Percentiles rank a stretch among this genome's conserved stretches.
phyloP scores from a whole-genome alignment of 2,888 invertebrate species.

The Beris morrisii region DNA sequence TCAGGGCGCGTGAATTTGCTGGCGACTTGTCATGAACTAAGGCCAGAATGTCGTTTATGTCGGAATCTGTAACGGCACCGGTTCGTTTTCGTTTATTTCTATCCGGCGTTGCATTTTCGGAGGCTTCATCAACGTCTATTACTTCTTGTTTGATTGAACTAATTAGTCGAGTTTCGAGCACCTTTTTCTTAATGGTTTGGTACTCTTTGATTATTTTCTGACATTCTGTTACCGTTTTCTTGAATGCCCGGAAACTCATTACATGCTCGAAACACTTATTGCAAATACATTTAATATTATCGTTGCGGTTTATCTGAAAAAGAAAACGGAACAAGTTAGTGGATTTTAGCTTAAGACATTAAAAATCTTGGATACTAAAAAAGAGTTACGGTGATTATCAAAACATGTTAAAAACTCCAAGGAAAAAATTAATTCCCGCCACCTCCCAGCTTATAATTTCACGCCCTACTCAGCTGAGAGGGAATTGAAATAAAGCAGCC shows the following conservation, averaged over 20 bases:
- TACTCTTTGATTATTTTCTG: conserved; percentile 34
- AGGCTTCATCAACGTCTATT: conserved; percentile 28
- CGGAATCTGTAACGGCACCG: conserved; percentile 32
- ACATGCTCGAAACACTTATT: conserved; percentile 34
- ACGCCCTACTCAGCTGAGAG: no score
- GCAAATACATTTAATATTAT: conserved; percentile 29
- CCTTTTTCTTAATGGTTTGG: conserved; percentile 30
- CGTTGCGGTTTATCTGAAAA: conserved; percentile 24
- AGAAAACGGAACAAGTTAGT: neutral
- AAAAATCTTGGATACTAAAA: no score
- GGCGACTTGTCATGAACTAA: conserved; percentile 31
- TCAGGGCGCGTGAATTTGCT: neutral
- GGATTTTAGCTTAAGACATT: no score
- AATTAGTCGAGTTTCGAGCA: conserved; percentile 12
- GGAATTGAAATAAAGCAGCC: no score
- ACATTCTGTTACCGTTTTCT: conserved; percentile 34
- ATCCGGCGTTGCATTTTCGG: neutral
- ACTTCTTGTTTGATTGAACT: conserved; percentile 31
- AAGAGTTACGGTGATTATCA: no score
- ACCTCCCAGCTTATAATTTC: no score
- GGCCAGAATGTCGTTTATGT: conserved; percentile 34
- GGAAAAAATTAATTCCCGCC: no score
- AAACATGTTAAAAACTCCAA: no score
- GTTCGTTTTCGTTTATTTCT: conserved; percentile 7
- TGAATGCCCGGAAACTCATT: conserved; percentile 33